A percentile compares a stretch with the other conserved stretches of the same genome.
Evolutionary conservation across 2,888 invertebrate genomes (phyloP).

Genomic region (Chaitophorus viminalis): DNA sequence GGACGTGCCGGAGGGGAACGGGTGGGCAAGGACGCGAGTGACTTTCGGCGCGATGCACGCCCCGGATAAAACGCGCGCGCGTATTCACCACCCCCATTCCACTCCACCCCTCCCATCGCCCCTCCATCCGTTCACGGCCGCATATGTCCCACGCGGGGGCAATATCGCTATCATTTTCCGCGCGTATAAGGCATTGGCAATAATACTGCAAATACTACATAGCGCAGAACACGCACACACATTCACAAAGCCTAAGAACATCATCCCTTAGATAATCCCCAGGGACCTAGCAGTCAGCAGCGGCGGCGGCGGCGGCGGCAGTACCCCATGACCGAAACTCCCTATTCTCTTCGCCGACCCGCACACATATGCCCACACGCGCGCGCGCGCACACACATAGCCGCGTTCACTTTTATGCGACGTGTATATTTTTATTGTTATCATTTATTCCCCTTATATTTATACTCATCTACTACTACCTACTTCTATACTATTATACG

Average conservation of each 20-base stretch:
- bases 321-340: slow-evolving; percentile 54
- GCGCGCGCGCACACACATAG: neutral
- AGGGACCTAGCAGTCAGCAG: slow-evolving; percentile 36
- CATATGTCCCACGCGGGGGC: slow-evolving; percentile 57
- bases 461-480: slow-evolving; percentile 49
- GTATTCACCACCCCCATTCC: neutral
- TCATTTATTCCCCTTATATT: slow-evolving; percentile 62
- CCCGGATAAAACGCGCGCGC: neutral
- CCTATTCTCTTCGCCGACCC: slow-evolving; percentile 24
- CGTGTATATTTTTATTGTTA: slow-evolving; percentile 62
- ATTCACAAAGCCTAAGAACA: slow-evolving; percentile 57
- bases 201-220: slow-evolving; percentile 50
- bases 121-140: neutral
- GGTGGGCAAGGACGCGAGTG: neutral
- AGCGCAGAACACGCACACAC: slow-evolving; percentile 8
- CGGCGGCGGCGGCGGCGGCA: neutral
- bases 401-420: slow-evolving; percentile 57
- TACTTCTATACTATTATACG: neutral
- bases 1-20: neutral
- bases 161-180: slow-evolving; percentile 60
- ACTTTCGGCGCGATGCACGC: slow-evolving; percentile 23
- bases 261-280: slow-evolving; percentile 54
- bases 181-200: slow-evolving; percentile 44
- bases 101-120: neutral
- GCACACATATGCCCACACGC: neutral